These are phyloP conservation scores for Xiphydria camelus DNA, from an alignment of 2,888 invertebrate genomes.

Conservation along the genomic window DNA sequence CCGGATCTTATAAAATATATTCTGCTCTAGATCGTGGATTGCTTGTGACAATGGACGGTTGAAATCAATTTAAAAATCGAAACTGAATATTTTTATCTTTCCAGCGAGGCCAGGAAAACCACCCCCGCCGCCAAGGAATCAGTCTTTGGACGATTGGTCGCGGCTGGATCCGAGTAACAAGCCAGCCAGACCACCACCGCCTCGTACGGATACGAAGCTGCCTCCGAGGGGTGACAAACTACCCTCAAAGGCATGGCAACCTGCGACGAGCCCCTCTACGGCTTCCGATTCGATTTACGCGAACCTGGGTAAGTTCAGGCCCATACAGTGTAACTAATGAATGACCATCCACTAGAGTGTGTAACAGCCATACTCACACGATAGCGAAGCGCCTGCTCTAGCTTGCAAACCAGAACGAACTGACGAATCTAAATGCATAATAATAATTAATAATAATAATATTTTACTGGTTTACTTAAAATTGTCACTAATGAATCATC, in stretches of 20 bases:
- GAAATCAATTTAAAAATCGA: too few species aligned
- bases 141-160: constrained; percentile 60
- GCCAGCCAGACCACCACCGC: constrained; percentile 74
- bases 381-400: constrained; percentile 41
- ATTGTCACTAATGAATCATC: too few species aligned
- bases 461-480: too few species aligned
- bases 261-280: constrained; percentile 30
- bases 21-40: too few species aligned
- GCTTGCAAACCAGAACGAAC: constrained; percentile 29
- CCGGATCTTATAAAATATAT: too few species aligned
- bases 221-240: constrained; percentile 33
- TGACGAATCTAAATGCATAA: constrained; percentile 1
- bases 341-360: constrained; percentile 23
- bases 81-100: too few species aligned
- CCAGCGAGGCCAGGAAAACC: constrained; percentile 66
- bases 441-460: too few species aligned
- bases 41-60: too few species aligned
- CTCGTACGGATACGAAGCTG: constrained; percentile 58
- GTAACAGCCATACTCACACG: constrained; percentile 46
- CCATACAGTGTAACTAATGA: constrained; percentile 57
- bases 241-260: constrained; percentile 28
- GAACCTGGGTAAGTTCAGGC: constrained; percentile 70
- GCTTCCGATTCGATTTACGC: constrained; percentile 67
- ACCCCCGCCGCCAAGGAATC: constrained; percentile 74
- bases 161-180: constrained; percentile 60